Evolutionary conservation across 1,140 invertebrate species (phyloP).

Genomic region (Zaprionus davidi): DNA sequence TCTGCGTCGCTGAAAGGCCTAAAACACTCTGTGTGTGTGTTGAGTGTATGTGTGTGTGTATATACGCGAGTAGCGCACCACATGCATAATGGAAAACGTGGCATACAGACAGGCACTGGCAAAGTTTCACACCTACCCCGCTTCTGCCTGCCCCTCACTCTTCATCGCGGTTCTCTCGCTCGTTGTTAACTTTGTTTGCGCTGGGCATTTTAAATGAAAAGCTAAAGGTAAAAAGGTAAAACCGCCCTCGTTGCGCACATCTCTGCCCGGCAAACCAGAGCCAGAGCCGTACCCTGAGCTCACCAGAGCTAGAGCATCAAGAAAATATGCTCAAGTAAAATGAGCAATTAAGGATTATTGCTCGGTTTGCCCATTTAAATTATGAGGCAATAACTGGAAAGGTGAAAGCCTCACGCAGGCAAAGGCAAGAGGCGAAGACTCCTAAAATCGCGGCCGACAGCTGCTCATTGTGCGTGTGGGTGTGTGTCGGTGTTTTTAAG

Average conservation of each 20-base stretch:
- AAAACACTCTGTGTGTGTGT: constrained; percentile 44
- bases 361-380: constrained; percentile 75
- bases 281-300: constrained; percentile 2
- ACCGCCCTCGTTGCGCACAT: not conserved
- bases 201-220: constrained; percentile 79
- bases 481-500: constrained; percentile 7
- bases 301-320: constrained; percentile 36
- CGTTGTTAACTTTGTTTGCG: constrained; percentile 71
- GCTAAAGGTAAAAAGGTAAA: constrained; percentile 52
- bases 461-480: constrained; percentile 7
- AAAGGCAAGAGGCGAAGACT: not conserved
- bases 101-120: constrained; percentile 49
- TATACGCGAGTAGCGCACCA: constrained; percentile 24
- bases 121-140: constrained; percentile 66
- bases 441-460: constrained; percentile 44
- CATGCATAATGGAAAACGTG: constrained; percentile 73
- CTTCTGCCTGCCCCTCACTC: not conserved
- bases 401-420: constrained; percentile 27
- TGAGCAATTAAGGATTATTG: constrained; percentile 82
- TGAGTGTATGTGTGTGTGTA: constrained; percentile 27
- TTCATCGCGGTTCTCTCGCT: not conserved
- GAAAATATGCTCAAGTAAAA: constrained; percentile 78
- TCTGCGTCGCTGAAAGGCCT: constrained; percentile 67
- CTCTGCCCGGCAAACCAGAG: not conserved
- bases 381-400: constrained; percentile 56